These are phyloP conservation scores for Harpalus rufipes DNA, from an alignment of 2,888 invertebrate species.

Conservation along the genomic window DNA sequence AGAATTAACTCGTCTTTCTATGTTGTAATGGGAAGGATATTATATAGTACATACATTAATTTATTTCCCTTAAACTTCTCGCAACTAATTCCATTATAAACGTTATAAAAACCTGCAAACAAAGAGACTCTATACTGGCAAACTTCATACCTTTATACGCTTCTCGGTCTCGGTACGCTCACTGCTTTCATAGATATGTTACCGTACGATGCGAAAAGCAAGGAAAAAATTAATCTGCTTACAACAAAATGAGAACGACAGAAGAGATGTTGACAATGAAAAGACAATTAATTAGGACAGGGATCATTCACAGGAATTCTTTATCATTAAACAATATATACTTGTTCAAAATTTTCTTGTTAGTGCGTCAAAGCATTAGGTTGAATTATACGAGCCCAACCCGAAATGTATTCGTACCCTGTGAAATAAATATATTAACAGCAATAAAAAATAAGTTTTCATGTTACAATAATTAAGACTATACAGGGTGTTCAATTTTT, in stretches of 20 bases:
- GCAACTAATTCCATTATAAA: slow-evolving; percentile 43
- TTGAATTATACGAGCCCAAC: no score
- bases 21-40: not conserved
- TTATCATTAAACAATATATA: not conserved
- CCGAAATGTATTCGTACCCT: no score
- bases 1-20: not conserved
- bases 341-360: no score
- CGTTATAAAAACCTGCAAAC: slow-evolving; percentile 19
- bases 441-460: no score
- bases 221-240: slow-evolving; percentile 10
- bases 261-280: slow-evolving; percentile 29
- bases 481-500: no score
- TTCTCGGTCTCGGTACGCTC: not conserved
- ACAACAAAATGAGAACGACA: not conserved
- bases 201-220: not conserved
- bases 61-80: slow-evolving; percentile 32
- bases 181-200: slow-evolving; percentile 21
- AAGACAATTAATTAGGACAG: slow-evolving; percentile 33
- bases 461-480: no score
- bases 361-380: no score
- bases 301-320: not conserved
- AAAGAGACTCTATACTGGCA: not conserved
- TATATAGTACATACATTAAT: slow-evolving; percentile 1
- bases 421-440: no score
- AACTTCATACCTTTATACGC: slow-evolving; percentile 13